Conservation (phyloP, 2,888 invertebrate genomes). For the Hecatera dysodea region DNA sequence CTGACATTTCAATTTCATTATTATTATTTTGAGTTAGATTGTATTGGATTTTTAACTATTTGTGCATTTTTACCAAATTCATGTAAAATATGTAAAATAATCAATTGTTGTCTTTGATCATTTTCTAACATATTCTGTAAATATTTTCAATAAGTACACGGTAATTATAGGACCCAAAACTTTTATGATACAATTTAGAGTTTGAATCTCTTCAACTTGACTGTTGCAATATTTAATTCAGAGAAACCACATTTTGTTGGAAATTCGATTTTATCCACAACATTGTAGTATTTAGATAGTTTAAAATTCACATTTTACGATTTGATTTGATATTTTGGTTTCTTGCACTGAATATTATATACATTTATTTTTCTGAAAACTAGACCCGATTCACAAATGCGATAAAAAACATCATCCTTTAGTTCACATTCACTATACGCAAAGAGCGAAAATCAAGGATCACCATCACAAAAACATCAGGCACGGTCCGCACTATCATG, state of each 20-base stretch:
- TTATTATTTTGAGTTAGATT: neutral
- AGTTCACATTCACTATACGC: slow-evolving; percentile 49
- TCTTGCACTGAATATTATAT: neutral
- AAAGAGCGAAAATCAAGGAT: slow-evolving; percentile 6
- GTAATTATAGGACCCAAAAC: neutral
- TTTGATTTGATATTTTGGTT: neutral
- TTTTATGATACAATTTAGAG: neutral
- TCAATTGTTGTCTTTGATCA: neutral
- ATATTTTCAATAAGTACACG: too few relatives aligned
- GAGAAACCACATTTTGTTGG: neutral
- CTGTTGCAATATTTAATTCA: neutral
- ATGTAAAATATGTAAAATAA: too few relatives aligned
- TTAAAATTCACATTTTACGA: too few relatives aligned
- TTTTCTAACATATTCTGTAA: neutral
- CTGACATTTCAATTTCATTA: neutral
- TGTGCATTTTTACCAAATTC: too few relatives aligned
- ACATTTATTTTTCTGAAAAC: neutral
- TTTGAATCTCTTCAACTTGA: neutral
- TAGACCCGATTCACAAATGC: slow-evolving; percentile 1
- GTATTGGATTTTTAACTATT: neutral
- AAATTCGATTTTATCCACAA: neutral
- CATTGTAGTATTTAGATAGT: too few relatives aligned
- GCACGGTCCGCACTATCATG: slow-evolving; percentile 69
- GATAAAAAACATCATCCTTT: slow-evolving; percentile 9
- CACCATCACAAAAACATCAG: slow-evolving; percentile 47